phyloP scores from a whole-genome alignment of 2,113 vertebrate species.

The Geococcyx californianus region DNA sequence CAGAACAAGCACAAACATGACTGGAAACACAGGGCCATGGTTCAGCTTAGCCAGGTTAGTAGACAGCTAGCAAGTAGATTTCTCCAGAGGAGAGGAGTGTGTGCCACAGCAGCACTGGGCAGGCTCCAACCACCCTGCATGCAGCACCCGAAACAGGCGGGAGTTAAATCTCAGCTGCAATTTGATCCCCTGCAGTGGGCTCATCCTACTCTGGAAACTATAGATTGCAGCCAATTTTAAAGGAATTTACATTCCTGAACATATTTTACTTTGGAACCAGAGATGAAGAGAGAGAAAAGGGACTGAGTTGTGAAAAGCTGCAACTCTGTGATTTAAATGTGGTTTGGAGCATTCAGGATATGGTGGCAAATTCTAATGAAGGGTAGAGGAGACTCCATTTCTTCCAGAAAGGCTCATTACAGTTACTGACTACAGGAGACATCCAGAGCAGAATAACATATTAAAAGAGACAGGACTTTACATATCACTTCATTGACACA shows the following conservation, averaged over 20 bases:
- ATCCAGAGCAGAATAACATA: not conserved
- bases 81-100: not conserved
- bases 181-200: not conserved
- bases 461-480: not conserved
- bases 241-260: slow-evolving; percentile 21
- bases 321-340: not conserved
- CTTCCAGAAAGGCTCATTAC: not conserved
- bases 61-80: not conserved
- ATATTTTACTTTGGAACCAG: not conserved
- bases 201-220: slow-evolving; percentile 7
- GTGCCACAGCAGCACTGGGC: not conserved
- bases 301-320: not conserved
- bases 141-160: not conserved
- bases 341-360: not conserved
- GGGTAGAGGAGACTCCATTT: not conserved
- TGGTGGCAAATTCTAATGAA: not conserved
- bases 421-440: not conserved
- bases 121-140: not conserved
- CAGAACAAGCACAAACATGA: not conserved
- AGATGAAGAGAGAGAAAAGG: not conserved
- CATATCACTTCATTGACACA: not conserved
- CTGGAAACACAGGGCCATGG: not conserved
- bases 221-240: not conserved
- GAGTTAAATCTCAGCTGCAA: not conserved
- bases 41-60: not conserved